Conservation (phyloP, 2,113 vertebrate genomes). For the Melanocharis versteri region DNA sequence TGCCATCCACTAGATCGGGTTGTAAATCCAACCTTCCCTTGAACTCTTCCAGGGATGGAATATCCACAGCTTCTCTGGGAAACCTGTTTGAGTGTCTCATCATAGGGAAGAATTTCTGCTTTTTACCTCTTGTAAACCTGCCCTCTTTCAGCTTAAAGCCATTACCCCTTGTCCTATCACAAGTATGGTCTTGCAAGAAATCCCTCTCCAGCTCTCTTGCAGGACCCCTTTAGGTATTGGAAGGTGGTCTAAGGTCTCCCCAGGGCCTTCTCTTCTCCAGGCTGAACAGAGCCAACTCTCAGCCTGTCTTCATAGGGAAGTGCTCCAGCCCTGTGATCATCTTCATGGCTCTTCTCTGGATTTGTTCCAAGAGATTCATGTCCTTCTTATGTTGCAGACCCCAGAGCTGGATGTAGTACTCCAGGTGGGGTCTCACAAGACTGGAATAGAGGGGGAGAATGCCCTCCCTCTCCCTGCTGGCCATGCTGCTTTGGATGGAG, state of each 20-base stretch:
- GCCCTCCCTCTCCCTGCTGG: not conserved
- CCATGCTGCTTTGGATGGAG: not conserved
- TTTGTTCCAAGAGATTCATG: not conserved
- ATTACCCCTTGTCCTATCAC: not conserved
- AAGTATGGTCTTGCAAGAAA: not conserved
- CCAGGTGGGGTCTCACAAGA: not conserved
- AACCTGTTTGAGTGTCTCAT: not conserved
- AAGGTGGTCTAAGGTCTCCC: not conserved
- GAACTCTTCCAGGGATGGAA: not conserved
- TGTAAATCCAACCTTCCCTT: not conserved
- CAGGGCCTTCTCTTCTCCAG: not conserved
- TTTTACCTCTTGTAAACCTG: not conserved
- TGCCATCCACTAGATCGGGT: not conserved
- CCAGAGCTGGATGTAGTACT: not conserved
- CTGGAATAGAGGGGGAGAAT: not conserved
- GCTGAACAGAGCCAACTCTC: rapidly evolving
- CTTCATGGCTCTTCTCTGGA: not conserved
- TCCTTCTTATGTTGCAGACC: not conserved
- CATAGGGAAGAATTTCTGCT: not conserved
- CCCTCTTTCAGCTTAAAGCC: not conserved
- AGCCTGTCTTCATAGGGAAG: not conserved
- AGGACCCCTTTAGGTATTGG: not conserved
- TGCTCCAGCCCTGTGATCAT: not conserved
- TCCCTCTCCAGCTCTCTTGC: not conserved
- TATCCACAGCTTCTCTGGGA: not conserved